phyloP scores from a whole-genome alignment of 2,888 invertebrate genomes.

The Octodonta nipae region DNA sequence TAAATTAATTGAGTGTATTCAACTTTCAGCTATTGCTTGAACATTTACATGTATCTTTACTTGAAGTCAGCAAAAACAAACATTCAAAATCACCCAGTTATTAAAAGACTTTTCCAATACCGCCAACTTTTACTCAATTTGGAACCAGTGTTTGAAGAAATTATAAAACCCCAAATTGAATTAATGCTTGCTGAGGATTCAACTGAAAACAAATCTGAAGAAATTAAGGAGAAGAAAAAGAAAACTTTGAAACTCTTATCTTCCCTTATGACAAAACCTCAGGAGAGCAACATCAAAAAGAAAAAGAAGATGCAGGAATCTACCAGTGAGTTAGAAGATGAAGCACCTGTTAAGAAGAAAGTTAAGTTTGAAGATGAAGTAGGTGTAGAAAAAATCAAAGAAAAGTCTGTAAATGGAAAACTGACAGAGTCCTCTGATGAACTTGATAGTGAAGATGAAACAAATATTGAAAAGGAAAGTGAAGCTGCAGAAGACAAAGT shows the following conservation, averaged over 20 bases:
- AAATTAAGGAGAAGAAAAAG: conserved; percentile 25
- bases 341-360: conserved; percentile 12
- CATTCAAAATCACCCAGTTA: conserved; percentile 76
- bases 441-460: conserved; percentile 9
- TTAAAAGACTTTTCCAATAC: conserved; percentile 70
- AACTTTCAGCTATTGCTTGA: conserved; percentile 65
- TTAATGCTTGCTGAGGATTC: conserved; percentile 37
- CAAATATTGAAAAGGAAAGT: conserved; percentile 22
- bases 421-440: conserved; percentile 7
- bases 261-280: conserved; percentile 8
- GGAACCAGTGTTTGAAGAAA: conserved; percentile 53
- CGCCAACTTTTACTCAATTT: conserved; percentile 62
- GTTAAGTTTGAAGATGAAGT: conserved; percentile 14
- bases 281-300: background rate
- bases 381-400: conserved; percentile 9
- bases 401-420: conserved; percentile 3
- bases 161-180: conserved; percentile 54
- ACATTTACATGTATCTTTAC: conserved; percentile 73
- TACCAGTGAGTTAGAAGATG: conserved; percentile 6
- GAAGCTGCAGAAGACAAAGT: conserved; percentile 32
- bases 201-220: conserved; percentile 6
- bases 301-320: conserved; percentile 9
- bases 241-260: conserved; percentile 31
- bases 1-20: background rate
- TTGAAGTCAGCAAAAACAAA: conserved; percentile 62